Conservation (phyloP, 2,113 vertebrate species). For the Dinomys branickii region DNA sequence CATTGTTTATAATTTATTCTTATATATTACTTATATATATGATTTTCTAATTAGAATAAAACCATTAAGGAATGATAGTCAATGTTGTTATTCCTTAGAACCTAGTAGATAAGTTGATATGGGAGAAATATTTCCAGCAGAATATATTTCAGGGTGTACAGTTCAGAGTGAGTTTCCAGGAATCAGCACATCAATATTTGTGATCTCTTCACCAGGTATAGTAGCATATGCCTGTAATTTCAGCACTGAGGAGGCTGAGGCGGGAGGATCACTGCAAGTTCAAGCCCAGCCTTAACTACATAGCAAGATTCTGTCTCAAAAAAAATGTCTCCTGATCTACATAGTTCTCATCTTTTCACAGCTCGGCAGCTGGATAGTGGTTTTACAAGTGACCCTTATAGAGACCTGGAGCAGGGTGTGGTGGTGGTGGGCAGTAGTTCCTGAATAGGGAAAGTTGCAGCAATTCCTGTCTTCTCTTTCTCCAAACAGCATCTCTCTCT, state of each 20-base stretch:
- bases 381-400: background rate
- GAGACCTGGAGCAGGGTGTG: background rate
- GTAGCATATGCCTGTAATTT: too few relatives aligned
- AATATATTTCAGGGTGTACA: background rate
- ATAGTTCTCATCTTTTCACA: background rate
- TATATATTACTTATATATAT: background rate
- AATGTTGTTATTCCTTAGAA: background rate
- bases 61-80: conserved; percentile 16
- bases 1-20: conserved; percentile 35
- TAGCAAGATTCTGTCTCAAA: background rate
- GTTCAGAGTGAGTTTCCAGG: background rate
- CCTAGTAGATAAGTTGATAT: background rate
- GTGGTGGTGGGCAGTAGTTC: background rate
- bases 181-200: fast-evolving
- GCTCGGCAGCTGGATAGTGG: background rate
- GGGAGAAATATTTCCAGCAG: background rate
- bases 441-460: background rate
- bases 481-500: background rate
- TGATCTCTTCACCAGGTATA: background rate
- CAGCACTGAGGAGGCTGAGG: background rate
- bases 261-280: background rate
- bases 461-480: background rate
- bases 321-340: background rate
- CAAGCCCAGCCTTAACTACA: background rate
- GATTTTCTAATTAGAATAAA: conserved; percentile 62